These are phyloP conservation scores for Neoniphon sammara DNA, from an alignment of 2,797 vertebrate genomes.

Conservation along the genomic window DNA sequence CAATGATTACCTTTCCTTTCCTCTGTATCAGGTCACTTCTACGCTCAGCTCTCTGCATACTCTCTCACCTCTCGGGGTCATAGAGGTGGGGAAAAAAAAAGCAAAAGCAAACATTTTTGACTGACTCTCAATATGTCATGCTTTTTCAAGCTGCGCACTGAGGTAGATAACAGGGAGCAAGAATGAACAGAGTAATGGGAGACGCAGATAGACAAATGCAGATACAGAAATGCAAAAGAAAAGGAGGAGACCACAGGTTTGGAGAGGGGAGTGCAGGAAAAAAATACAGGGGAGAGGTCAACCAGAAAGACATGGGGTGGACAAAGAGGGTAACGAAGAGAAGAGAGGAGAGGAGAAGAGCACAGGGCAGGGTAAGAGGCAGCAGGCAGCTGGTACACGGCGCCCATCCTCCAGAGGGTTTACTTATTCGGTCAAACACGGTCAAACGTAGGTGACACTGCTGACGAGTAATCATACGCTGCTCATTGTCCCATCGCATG, in stretches of 20 bases:
- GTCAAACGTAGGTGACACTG: constrained; percentile 78
- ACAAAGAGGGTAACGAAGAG: constrained; percentile 6
- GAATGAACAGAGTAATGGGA: background rate
- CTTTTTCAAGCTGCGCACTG: background rate
- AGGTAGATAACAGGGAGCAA: background rate
- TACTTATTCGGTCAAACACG: constrained; percentile 67
- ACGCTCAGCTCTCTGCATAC: constrained; percentile 12
- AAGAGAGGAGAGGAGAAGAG: background rate
- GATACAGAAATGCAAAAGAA: background rate
- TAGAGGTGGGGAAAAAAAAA: background rate
- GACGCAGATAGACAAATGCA: too few species aligned
- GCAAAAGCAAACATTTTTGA: background rate
- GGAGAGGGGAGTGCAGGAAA: background rate
- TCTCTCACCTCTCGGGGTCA: background rate
- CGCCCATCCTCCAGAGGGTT: constrained; percentile 39
- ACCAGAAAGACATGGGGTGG: background rate
- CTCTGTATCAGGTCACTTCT: constrained; percentile 31
- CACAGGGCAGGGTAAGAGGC: constrained; percentile 26
- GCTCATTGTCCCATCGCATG: constrained; percentile 73
- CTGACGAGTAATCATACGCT: constrained; percentile 81
- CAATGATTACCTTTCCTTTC: constrained; percentile 39
- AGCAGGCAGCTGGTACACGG: constrained; percentile 68
- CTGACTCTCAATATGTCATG: background rate
- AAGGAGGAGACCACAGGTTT: background rate
- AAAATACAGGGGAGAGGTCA: constrained; percentile 4